Base-by-base conservation (phyloP, 2,797 vertebrate genomes). In the Selene dorsalis region DNA sequence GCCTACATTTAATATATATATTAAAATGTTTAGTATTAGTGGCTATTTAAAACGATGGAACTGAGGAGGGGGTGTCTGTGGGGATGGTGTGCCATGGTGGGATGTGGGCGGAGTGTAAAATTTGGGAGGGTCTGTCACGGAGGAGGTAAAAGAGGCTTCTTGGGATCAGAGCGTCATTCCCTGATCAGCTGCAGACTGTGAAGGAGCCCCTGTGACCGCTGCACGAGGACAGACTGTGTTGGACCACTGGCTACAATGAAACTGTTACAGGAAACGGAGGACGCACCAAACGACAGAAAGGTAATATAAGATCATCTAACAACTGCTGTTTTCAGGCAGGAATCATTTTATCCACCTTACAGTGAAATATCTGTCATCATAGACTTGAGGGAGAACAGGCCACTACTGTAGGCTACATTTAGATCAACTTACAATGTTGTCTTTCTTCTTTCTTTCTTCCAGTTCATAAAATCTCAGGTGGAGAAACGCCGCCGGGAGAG, bases 401-500 rank as follows among this genome's bases (percentile, higher is more conserved):
- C 3, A 12, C 12, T 13, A 7, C 4, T 64, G n/a, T 41, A 38
- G 30, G 30, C 30, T 38, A 41, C 32, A 53, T 77, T 43, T 81
- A 9, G 6, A 4, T 26, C 17, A 58, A 65, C 11, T 32, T 1
- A 3, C 5, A 26, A 41, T 41, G 7, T 32, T 22, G 8, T 9
- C 7, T 45, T 28, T 35, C 32, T 35, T 35, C 32, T 8, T 32
- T 39, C 6, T 30, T 39, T 48, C 6, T 22, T 69, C 0, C 81
- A 96, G 96, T 72, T 96, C 59, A 78, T 96, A 22, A 97, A 97
- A 79, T 96, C 96, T 71, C 94, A 96, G 63, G 93, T 96, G 77
- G 96, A 97, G 90, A 96, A 95, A 80, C 94, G 95, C 38, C 93
- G 96, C 4, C 89, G 96, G 50, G 95, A 97, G 75, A 92, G 96